A percentile compares a stretch with the other conserved stretches of the same genome.
phyloP scores from a whole-genome alignment of 92 coral and sea anemone species.

The Umimayanthus chanpuru region DNA sequence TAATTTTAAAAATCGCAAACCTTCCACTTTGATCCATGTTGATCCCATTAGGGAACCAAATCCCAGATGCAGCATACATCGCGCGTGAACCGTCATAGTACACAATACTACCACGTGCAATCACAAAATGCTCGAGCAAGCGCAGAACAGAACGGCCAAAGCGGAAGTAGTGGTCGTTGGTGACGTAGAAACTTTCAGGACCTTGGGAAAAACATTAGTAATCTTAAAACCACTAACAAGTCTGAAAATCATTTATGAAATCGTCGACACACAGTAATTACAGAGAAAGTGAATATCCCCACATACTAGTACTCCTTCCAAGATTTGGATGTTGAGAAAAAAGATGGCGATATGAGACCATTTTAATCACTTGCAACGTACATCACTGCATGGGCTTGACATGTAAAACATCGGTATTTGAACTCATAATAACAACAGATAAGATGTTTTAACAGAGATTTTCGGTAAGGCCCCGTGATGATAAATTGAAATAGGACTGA shows the following conservation, averaged over 20 bases:
- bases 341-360: no score
- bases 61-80: slow-evolving; percentile 60
- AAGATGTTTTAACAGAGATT: no score
- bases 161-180: slow-evolving; percentile 86
- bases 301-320: not conserved
- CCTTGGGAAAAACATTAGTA: slow-evolving; percentile 47
- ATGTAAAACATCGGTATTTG: no score
- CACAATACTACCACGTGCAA: slow-evolving; percentile 60
- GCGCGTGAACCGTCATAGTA: slow-evolving; percentile 75
- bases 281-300: not conserved
- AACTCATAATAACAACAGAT: no score
- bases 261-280: not conserved
- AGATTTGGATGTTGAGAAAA: no score
- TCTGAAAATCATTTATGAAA: no score
- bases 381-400: no score
- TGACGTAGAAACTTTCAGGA: slow-evolving; percentile 82
- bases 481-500: no score
- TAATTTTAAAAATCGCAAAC: slow-evolving; percentile 31
- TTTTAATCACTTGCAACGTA: no score
- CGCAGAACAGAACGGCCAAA: slow-evolving; percentile 49
- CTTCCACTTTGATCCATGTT: slow-evolving; percentile 75
- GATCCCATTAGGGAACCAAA: slow-evolving; percentile 79
- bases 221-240: not conserved
- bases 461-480: no score
- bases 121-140: slow-evolving; percentile 47